Percentiles rank a stretch among this genome's conserved stretches.
phyloP scores from a whole-genome alignment of 2,888 invertebrate genomes.

The Frankliniella fusca region DNA sequence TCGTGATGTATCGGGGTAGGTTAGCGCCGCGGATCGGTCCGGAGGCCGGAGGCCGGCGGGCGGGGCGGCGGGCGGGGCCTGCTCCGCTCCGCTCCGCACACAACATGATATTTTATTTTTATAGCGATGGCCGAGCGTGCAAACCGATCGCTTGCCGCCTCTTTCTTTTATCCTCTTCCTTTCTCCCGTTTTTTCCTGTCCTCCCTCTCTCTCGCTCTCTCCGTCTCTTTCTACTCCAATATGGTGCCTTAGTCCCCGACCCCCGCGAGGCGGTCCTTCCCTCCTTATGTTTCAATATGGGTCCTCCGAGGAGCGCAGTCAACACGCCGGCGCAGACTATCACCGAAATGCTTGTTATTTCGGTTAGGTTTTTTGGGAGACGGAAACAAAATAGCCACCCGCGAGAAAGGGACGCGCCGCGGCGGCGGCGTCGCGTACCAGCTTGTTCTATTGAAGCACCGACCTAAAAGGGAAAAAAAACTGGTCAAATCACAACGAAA shows the following conservation, averaged over 20 bases:
- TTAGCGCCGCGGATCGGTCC: not conserved
- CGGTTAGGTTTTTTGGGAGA: no score
- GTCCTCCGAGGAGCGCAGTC: not conserved
- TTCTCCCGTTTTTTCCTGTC: not conserved
- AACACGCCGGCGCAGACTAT: not conserved
- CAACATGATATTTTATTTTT: slow-evolving; percentile 27
- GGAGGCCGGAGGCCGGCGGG: not conserved
- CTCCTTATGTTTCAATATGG: slow-evolving; percentile 24
- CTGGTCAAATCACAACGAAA: no score
- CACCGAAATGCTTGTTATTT: no score
- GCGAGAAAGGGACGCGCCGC: no score
- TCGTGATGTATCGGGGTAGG: slow-evolving; percentile 5
- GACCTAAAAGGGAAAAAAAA: no score
- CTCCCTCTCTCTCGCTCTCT: not conserved
- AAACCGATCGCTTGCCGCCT: slow-evolving; percentile 12
- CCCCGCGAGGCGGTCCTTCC: not conserved
- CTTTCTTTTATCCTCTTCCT: not conserved
- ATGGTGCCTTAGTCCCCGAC: not conserved
- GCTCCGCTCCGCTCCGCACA: not conserved
- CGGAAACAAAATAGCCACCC: no score
- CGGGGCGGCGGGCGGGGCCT: not conserved
- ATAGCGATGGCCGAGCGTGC: slow-evolving; percentile 17
- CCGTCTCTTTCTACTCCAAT: not conserved
- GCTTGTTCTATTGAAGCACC: no score
- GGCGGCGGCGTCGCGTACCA: no score